Evolutionary conservation across 2,113 vertebrate species (phyloP), one percentile per base, ranked within the genome.

Genomic region (Petrocephalus zakoni): DNA sequence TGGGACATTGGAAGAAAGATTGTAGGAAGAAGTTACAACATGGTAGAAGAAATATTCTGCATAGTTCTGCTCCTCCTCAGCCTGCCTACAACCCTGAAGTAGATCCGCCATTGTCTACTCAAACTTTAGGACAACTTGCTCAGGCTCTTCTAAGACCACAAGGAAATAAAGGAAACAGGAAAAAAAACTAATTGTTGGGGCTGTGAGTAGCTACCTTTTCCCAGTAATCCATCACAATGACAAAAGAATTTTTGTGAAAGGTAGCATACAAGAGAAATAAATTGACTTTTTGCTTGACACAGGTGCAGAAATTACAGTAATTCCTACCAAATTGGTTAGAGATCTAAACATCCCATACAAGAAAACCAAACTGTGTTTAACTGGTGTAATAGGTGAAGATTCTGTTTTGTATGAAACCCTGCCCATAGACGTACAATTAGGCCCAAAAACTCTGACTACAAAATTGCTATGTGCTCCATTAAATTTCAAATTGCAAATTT

Each of bases 381-480:
- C 85, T 52, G 85, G 85, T 55, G 51, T 58, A 87, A 29, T 87
- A 87, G 85, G 82, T 85, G 82, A 85, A 85, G 82, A 84, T 84
- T 84, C 82, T 84, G 82, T 49, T 84, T 84, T 84, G 82, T 84
- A 84, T 49, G 82, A 84, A 42, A 84, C 42, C 42, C 42, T 2
- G 82, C 82, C 82, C 25, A 84, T 42, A 34, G 82, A 84, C 1
- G 17, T 84, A 49, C 82, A 84, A 84, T 84, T 84, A 84, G 29
- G 37, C 82, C 82, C 82, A 19, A 84, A 84, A 84, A 49, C 82
- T 84, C 6, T 84, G 82, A 84, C 42, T 84, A 49, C 82, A 22
- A 84, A 84, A 84, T 84, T 84, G 52, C 85, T 86, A 86, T 86
- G 85, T 58, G 85, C 85, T 86, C 29, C 85, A 86, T n/a, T n/a